Conservation (phyloP, 2,797 vertebrate genomes). For the Pseudochirops cupreus region DNA sequence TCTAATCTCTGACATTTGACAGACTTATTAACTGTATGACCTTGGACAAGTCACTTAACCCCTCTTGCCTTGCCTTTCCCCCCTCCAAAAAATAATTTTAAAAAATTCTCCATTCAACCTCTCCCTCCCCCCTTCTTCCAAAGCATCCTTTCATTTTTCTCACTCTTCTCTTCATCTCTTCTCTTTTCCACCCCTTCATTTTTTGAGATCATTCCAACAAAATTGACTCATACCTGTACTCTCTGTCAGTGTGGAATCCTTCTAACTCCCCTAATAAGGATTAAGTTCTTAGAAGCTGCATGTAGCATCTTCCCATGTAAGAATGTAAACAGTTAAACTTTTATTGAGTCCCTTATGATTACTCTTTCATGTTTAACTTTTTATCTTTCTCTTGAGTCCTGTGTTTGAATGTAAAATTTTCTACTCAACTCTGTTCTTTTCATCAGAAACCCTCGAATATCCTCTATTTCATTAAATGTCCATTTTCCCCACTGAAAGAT, state of each 20-base stretch:
- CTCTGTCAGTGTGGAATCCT: not conserved
- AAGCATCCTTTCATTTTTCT: not conserved
- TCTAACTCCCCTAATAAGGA: not conserved
- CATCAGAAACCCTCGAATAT: too few relatives aligned
- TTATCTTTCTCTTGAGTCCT: not conserved
- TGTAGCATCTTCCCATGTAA: not conserved
- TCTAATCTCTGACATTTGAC: too few relatives aligned
- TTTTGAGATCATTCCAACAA: not conserved
- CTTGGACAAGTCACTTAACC: too few relatives aligned
- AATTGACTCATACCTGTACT: not conserved
- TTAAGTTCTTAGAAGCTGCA: not conserved
- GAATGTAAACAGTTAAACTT: not conserved
- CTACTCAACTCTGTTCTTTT: too few relatives aligned
- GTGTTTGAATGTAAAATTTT: not conserved
- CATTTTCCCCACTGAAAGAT: too few relatives aligned
- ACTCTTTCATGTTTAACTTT: not conserved
- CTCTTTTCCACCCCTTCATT: not conserved
- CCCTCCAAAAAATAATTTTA: too few relatives aligned
- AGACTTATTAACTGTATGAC: too few relatives aligned
- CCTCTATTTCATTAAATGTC: too few relatives aligned
- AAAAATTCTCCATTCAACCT: not conserved
- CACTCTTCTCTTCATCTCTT: not conserved
- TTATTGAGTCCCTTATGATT: not conserved
- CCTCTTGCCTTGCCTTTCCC: too few relatives aligned
- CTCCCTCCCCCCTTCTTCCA: not conserved